Conservation (phyloP, 2,888 invertebrate species). For the Phortica okadai region DNA sequence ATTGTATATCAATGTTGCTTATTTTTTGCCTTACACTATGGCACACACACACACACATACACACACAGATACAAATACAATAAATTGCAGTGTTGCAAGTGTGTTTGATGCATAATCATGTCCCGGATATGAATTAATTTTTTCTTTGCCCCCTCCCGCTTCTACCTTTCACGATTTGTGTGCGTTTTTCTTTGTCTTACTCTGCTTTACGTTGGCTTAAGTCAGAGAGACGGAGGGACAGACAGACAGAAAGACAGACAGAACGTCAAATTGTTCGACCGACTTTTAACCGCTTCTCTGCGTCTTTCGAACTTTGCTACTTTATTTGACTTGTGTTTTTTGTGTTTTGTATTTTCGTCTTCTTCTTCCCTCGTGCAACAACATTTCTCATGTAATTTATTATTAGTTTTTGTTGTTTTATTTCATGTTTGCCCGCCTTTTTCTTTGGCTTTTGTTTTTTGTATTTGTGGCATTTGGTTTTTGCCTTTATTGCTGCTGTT, state of each 20-base stretch:
- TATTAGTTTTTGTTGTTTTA: slow-evolving; percentile 57
- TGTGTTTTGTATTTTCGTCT: slow-evolving; percentile 37
- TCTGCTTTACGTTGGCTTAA: no score
- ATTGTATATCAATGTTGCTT: no score
- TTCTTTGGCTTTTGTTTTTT: slow-evolving; percentile 34
- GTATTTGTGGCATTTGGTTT: no score
- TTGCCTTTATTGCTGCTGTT: neutral
- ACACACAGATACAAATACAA: slow-evolving; percentile 48
- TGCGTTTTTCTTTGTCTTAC: slow-evolving; percentile 47
- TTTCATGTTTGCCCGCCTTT: neutral
- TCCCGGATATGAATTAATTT: slow-evolving; percentile 73
- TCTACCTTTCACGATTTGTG: slow-evolving; percentile 46
- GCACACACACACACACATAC: slow-evolving; percentile 52
- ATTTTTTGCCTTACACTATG: no score
- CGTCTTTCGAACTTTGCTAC: slow-evolving; percentile 13
- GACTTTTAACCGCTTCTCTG: neutral
- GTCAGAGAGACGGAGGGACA: slow-evolving; percentile 34
- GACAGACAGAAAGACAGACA: no score
- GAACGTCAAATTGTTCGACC: neutral
- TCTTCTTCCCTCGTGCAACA: slow-evolving; percentile 40
- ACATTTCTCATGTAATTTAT: slow-evolving; percentile 61
- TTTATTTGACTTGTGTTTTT: slow-evolving; percentile 17
- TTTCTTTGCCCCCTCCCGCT: slow-evolving; percentile 42
- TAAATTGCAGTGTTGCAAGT: no score
- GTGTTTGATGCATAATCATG: slow-evolving; percentile 67